Conservation (phyloP, 1,140 invertebrate species). For the Drosophila orosa region DNA sequence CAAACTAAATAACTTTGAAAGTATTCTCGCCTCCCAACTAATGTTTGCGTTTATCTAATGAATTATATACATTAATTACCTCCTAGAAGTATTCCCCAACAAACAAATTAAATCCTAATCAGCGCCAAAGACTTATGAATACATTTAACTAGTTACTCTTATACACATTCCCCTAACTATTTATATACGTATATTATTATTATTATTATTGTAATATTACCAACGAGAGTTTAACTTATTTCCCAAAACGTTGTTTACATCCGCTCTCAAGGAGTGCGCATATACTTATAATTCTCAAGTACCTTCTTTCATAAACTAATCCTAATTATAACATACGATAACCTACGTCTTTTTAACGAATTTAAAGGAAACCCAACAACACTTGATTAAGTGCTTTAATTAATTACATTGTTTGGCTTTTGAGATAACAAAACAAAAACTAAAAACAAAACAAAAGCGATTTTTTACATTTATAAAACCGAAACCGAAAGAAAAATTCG, state of each 20-base stretch:
- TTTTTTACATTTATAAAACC: conserved; percentile 82
- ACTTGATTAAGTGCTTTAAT: conserved; percentile 46
- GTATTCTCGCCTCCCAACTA: conserved; percentile 59
- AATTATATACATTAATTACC: conserved; percentile 50
- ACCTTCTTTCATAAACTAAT: conserved; percentile 66
- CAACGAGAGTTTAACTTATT: conserved; percentile 41
- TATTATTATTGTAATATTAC: conserved; percentile 41
- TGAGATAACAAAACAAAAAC: conserved; percentile 29
- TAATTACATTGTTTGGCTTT: conserved; percentile 75
- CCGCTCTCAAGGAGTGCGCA: conserved; percentile 41
- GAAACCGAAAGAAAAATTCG: conserved; percentile 36
- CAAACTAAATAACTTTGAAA: conserved; percentile 68
- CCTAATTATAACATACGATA: conserved; percentile 49
- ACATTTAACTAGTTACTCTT: conserved; percentile 48
- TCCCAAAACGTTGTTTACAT: conserved; percentile 45
- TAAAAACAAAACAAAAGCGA: conserved; percentile 36
- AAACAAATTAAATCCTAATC: conserved; percentile 62
- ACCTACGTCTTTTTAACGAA: conserved; percentile 76
- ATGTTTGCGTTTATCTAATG: conserved; percentile 57
- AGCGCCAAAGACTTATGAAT: conserved; percentile 77
- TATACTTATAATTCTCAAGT: conserved; percentile 67
- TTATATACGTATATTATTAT: conserved; percentile 60
- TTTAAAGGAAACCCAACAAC: conserved; percentile 66
- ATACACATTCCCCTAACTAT: conserved; percentile 41
- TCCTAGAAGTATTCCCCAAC: conserved; percentile 41